Percentiles rank a stretch among this genome's conserved stretches.
phyloP scores from a whole-genome alignment of 2,113 vertebrate genomes.

The Apteryx mantelli region DNA sequence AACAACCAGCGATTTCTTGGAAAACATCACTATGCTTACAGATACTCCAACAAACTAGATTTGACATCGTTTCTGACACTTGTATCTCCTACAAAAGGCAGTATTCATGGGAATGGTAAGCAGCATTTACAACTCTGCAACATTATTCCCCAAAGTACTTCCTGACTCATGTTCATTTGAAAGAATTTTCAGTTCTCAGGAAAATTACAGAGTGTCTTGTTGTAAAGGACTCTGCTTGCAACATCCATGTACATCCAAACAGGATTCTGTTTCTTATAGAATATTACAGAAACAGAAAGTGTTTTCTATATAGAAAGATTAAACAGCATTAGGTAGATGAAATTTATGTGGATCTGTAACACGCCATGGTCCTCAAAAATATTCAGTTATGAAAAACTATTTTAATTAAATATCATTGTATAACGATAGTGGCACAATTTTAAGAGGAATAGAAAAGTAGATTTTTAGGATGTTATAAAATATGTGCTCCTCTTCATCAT shows the following conservation, averaged over 20 bases:
- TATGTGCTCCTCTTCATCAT: background rate
- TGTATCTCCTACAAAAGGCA: background rate
- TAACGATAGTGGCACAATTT: background rate
- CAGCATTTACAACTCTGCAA: background rate
- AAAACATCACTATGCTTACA: background rate
- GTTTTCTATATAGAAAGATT: background rate
- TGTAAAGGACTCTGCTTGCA: constrained; percentile 25
- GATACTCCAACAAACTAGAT: background rate
- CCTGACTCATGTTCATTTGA: constrained; percentile 65
- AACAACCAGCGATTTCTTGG: background rate
- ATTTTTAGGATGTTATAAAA: background rate
- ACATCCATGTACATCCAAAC: background rate
- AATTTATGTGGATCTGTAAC: background rate
- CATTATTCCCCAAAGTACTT: background rate
- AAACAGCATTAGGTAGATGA: background rate
- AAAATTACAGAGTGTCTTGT: constrained; percentile 48
- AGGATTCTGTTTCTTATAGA: background rate
- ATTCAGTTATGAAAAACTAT: background rate
- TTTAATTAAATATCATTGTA: background rate
- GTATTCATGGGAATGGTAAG: constrained; percentile 16
- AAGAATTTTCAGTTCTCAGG: constrained; percentile 55
- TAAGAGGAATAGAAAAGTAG: background rate
- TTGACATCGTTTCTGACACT: background rate
- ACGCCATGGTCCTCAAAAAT: background rate
- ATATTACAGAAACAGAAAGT: constrained; percentile 20